Conservation (phyloP, 2,113 vertebrate species). For the Ptychochromis oligacanthus region DNA sequence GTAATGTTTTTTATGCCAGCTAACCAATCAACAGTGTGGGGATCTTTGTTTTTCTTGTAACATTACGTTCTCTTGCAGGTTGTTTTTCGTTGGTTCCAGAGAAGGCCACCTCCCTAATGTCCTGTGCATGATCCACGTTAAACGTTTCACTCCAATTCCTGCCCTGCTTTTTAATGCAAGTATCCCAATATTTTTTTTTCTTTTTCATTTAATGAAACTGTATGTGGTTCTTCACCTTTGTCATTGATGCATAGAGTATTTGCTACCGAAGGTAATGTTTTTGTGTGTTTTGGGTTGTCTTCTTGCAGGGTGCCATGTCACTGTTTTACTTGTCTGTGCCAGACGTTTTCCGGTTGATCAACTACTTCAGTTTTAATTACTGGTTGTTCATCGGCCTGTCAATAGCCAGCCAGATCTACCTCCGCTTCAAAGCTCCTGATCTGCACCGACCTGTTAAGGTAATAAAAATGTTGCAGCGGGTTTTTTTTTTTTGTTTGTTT, state of each 20-base stretch:
- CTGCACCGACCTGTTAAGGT: conserved; percentile 82
- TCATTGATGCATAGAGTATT: neutral
- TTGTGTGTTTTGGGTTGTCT: neutral
- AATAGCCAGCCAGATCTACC: conserved; percentile 82
- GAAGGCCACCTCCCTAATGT: conserved; percentile 83
- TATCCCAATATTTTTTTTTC: neutral
- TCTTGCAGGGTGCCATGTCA: conserved; percentile 80
- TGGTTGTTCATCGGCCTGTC: conserved; percentile 86
- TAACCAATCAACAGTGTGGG: neutral
- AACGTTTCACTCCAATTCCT: conserved; percentile 83
- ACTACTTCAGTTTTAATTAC: conserved; percentile 88
- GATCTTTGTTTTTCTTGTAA: neutral
- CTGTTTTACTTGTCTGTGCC: conserved; percentile 81
- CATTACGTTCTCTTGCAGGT: conserved; percentile 57
- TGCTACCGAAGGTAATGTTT: neutral
- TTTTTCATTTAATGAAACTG: neutral
- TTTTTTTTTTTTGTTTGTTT: too few relatives aligned
- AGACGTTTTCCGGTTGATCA: conserved; percentile 84
- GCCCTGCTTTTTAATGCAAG: conserved; percentile 85
- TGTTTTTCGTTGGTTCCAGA: conserved; percentile 85
- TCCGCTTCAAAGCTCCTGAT: conserved; percentile 80
- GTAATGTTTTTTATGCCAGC: neutral
- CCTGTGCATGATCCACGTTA: conserved; percentile 84
- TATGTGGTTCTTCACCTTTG: neutral
- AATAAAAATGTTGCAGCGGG: neutral